Evolutionary conservation across 2,888 invertebrate genomes (phyloP), one percentile per base, ranked within the genome.

Genomic region (Ectemnius lituratus): DNA sequence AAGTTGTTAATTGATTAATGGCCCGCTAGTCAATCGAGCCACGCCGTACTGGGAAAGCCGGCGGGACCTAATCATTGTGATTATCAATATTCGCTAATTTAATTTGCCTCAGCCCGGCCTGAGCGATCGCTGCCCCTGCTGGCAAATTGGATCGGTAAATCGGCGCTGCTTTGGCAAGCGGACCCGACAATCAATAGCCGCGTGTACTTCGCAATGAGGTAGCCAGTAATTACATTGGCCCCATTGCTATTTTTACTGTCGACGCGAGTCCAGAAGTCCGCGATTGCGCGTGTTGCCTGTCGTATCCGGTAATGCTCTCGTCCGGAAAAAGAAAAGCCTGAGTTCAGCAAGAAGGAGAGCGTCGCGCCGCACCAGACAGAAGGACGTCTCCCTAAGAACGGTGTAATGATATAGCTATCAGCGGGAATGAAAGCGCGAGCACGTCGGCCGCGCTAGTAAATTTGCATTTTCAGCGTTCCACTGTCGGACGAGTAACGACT

Each of bases 381-480:
- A 37, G 37, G 37, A 11, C 37, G 37, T 37, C 37, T 37, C 37
- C 37, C 18, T 62, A 52, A 62, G 66, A 64, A 65, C 60, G 5
- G 37, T 37, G 6, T 1, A 37, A 37, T 37, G 37, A 37, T 37
- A 37, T 37, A 37, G 37, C 37, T 37, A 37, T 37, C 37, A 37
- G 37, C 37, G 8, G 37, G 37, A 37, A 37, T 37, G 37, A 37
- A 37, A 37, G 37, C 37, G 37, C 37, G 37, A 37, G 37, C 37
- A 37, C 37, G 37, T 37, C 37, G 78, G 70, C 84, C 80, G 83
- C 86, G 83, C 86, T 78, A 82, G 80, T 76, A 84, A 83, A 87
- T 87, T 86, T 84, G 87, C 87, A 79, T 82, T 82, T 84, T 87
- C 88, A 87, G 88, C 88, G 82, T 82, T 87, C 86, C 79, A 64